Base-by-base conservation (phyloP, 2,797 vertebrate species). In the Gymnopithys bicolor region DNA sequence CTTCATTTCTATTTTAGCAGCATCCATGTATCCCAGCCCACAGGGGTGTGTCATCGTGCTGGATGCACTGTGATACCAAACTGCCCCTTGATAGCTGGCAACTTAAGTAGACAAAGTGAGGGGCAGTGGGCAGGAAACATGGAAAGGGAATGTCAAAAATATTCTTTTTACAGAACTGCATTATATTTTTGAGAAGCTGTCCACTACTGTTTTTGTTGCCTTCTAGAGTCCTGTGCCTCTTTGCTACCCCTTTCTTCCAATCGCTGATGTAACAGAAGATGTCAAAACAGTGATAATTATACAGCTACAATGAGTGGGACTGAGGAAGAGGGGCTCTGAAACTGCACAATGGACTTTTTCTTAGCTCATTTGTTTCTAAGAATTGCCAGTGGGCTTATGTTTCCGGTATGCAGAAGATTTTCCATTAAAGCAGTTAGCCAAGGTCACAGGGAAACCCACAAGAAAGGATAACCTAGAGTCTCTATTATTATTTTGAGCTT, bases 361-460 rank as follows among this genome's bases (percentile, higher is more conserved):
- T 79, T 71, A 77, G 49, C 78, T 92, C 60, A 71, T 77, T 95
- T 93, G 78, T 90, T 93, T 93, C 92, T 70, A 58, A 83, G 87
- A 66, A 74, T 80, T 92, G 73, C 76, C 66, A 73, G 19, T 73
- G 43, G 89, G 35, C 24, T 91, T 55, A 28, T 66, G 32, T 89
- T 88, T 90, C 89, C 76, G 48, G 25, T 60, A 84, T 92, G 82
- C 84, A 95, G 64, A 93, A 55, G 7, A 39, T 59, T 84, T 75
- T 85, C 60, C 52, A 46, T 85, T 91, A 55, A 62, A 92, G 84
- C 51, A 89, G 41, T 58, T 55, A 84, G 83, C 70, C 80, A 95
- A 95, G 94, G 95, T 93, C 94, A 91, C 48, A 49, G 83, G 91
- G 66, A 96, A 94, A 86, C 48, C 87, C 89, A 76, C 28, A 91